Evolutionary conservation across 2,888 invertebrate species (phyloP).

Genomic region (Brachyptera risi): DNA sequence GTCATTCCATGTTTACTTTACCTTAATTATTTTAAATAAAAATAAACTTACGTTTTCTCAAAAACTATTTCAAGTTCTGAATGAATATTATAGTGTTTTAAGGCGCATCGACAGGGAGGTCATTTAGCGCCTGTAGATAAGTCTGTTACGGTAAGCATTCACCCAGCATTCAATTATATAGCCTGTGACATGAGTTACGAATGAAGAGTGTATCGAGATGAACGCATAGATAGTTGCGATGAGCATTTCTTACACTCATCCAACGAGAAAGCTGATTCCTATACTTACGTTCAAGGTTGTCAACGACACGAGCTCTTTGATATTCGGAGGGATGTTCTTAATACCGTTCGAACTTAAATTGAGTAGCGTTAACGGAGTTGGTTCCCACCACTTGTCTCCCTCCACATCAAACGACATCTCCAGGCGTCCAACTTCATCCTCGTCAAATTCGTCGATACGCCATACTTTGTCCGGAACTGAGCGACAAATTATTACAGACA

Average conservation of each 20-base stretch:
- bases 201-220: neutral
- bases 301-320: constrained; percentile 26
- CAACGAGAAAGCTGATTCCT: neutral
- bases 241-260: neutral
- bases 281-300: constrained; percentile 63
- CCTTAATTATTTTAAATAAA: too few relatives aligned
- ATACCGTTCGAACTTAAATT: constrained; percentile 74
- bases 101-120: too few relatives aligned
- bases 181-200: too few relatives aligned
- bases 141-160: too few relatives aligned
- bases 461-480: constrained; percentile 45
- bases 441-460: constrained; percentile 46
- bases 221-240: neutral
- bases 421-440: constrained; percentile 41
- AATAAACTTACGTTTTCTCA: too few relatives aligned
- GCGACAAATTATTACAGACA: too few relatives aligned
- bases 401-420: constrained; percentile 41
- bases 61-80: too few relatives aligned
- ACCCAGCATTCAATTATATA: too few relatives aligned
- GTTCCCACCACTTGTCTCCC: constrained; percentile 74
- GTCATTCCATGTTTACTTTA: too few relatives aligned
- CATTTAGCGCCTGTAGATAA: too few relatives aligned
- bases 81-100: too few relatives aligned
- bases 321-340: constrained; percentile 46
- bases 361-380: constrained; percentile 68